Base-by-base conservation (phyloP, 2,888 invertebrate species). In the Diarsia brunnea region DNA sequence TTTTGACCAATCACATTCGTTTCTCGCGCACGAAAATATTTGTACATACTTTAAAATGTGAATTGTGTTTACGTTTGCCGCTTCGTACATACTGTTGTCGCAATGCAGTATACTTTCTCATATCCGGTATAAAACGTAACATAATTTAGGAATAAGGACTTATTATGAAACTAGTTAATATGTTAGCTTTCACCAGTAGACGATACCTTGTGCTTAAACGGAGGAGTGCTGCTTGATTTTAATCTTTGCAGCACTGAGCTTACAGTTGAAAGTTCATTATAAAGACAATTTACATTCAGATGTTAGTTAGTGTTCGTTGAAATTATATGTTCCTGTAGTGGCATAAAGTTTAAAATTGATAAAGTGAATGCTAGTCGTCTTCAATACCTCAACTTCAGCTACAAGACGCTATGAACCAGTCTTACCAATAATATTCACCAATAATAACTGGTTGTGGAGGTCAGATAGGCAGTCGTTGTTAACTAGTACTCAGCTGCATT, bases 21-120 rank as follows among this genome's bases (percentile, higher is more conserved):
- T 58, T 55, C 69, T 49, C 14, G 11, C 45, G 47, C 72, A 80
- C 14, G 43, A 69, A 79, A 84, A 82, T 86, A 73, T 79, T 86
- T 81, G 53, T 55, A 21, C n/a, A 72, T 19, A 69, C 67, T 79
- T 63, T 67, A 67, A 75, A 84, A 77, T 61, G 47, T 73, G 61
- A 75, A 78, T 77, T 78, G 71, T 81, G 78, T 78, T 80, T 69
- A 79, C 60, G 60, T 79, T 84, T 73, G 1, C 63, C 47, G 43
- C 55, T 73, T 55, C 64, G 76, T 79, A 71, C 79, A 87, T 79
- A 81, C 38, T 69, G 69, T 61, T 80, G 82, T 86, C 86, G 84
- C 89, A 88, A 43, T 88, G 87, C 89, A 87, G 87, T 82, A 72
- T 72, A 65, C 65, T 75, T 80, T 76, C 78, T 79, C 68, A 82